Percentiles rank a stretch among this genome's conserved stretches.
Evolutionary conservation across 2,113 vertebrate genomes (phyloP).

Genomic region (Otus sunia): DNA sequence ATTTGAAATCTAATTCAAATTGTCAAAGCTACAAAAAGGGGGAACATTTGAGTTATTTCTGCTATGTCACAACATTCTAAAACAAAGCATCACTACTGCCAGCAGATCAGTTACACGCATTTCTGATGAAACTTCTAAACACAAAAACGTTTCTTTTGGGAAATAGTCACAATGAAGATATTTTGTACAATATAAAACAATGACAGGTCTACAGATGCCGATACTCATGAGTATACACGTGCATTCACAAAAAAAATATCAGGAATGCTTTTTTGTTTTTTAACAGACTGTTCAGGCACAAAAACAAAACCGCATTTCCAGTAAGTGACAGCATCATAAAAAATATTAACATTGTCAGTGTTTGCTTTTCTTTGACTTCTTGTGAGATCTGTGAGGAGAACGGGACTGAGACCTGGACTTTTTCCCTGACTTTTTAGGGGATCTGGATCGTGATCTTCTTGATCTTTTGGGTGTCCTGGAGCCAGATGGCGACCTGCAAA

Average conservation of each 20-base stretch:
- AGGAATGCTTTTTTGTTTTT: conserved; percentile 81
- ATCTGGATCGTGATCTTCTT: conserved; percentile 90
- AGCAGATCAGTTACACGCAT: conserved; percentile 82
- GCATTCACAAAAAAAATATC: conserved; percentile 81
- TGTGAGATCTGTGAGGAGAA: conserved; percentile 98
- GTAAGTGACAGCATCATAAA: conserved; percentile 80
- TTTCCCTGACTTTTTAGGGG: conserved; percentile 95
- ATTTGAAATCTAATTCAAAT: conserved; percentile 87
- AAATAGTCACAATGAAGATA: conserved; percentile 79
- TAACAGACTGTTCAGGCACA: conserved; percentile 83
- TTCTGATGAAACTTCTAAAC: conserved; percentile 80
- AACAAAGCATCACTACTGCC: conserved; percentile 82
- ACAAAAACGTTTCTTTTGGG: conserved; percentile 78
- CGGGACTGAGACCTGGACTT: conserved; percentile 96
- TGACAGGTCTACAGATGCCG: conserved; percentile 79
- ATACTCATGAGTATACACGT: conserved; percentile 82
- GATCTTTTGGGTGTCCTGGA: conserved; percentile 96
- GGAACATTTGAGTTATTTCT: conserved; percentile 77
- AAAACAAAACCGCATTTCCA: conserved; percentile 84
- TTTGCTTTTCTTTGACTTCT: conserved; percentile 99
- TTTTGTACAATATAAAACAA: conserved; percentile 89
- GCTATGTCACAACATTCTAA: conserved; percentile 83
- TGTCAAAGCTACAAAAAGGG: conserved; percentile 85
- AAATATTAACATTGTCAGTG: conserved; percentile 85
- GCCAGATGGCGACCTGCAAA: conserved; percentile 89